Base-by-base conservation (phyloP, 1,140 invertebrate genomes). In the Hylaeus anthracinus region DNA sequence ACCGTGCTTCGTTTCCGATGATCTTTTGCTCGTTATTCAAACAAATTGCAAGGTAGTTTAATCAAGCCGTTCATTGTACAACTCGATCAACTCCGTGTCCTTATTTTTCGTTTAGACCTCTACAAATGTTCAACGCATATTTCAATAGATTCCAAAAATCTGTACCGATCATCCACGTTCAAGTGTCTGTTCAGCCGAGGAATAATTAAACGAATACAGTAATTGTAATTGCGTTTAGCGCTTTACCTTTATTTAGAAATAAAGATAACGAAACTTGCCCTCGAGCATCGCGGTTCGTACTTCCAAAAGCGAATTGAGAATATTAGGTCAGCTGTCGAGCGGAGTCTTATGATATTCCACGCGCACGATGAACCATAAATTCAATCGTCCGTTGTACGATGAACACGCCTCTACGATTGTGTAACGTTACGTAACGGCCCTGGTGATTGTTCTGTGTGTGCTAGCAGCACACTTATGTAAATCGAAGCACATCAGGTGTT, bases 281-380 rank as follows among this genome's bases (percentile, higher is more conserved):
- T 39, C 53, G 48, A 37, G 2, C 45, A 43, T 43, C 51, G 12
- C 51, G 26, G 43, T 9, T 51, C 48, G 37, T 26, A 9, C 12
- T 10, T 39, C 45, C 14, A 43, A 70, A 70, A 56, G 48, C 56
- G 26, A 72, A 63, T 69, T 15, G 58, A 26, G 69, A 48, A 71
- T 73, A 83, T 86, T 80, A 61, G 75, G 84, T 69, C 74, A 51
- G 43, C 41, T 74, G 64, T 69, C 15, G 75, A 86, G 78, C 72
- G 55, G 55, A 83, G 58, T 83, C 63, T 76, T 86, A 86, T 65
- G 76, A 76, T 83, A 86, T 86, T 86, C 85, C 53, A 69, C 39
- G 61, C 69, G 81, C 84, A 80, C 56, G 48, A 75, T 41, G 60
- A 65, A 26, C 73, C 77, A 83, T 86, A 86, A 51, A 86, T 83